Conservation (phyloP, 2,113 vertebrate genomes). For the Mixornis gularis region DNA sequence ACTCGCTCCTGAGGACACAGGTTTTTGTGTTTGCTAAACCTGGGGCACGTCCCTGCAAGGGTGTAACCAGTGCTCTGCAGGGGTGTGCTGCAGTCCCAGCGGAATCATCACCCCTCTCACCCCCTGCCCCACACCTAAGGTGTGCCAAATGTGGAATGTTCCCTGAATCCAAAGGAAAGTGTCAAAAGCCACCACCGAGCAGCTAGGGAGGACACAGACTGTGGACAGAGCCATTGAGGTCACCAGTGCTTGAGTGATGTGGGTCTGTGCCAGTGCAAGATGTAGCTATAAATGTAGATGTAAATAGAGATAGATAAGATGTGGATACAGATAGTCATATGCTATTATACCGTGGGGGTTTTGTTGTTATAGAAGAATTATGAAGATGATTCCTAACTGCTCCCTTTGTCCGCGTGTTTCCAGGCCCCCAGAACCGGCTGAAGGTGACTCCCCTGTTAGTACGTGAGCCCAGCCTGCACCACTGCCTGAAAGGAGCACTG, state of each 20-base stretch:
- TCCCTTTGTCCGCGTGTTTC: background rate
- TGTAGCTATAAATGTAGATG: rapidly evolving
- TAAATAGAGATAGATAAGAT: background rate
- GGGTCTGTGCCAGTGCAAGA: background rate
- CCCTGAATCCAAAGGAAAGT: background rate
- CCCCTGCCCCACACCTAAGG: background rate
- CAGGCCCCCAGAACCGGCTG: background rate
- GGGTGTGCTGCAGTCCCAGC: too few species aligned
- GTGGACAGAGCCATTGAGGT: background rate
- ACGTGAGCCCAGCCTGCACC: background rate
- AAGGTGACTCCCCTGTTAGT: background rate
- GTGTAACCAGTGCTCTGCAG: background rate
- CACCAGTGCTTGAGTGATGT: rapidly evolving
- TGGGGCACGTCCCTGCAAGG: background rate
- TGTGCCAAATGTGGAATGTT: background rate
- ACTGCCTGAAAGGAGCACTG: background rate
- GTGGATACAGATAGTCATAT: too few species aligned
- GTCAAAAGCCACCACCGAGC: background rate
- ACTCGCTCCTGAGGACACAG: background rate
- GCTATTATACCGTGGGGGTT: rapidly evolving
- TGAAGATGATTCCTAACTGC: background rate
- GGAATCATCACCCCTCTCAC: rapidly evolving
- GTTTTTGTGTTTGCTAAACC: background rate
- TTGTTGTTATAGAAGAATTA: background rate
- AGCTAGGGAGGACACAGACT: background rate